These are phyloP conservation scores for Bombus sylvicola DNA, from an alignment of 1,140 invertebrate genomes.

Conservation along the genomic window DNA sequence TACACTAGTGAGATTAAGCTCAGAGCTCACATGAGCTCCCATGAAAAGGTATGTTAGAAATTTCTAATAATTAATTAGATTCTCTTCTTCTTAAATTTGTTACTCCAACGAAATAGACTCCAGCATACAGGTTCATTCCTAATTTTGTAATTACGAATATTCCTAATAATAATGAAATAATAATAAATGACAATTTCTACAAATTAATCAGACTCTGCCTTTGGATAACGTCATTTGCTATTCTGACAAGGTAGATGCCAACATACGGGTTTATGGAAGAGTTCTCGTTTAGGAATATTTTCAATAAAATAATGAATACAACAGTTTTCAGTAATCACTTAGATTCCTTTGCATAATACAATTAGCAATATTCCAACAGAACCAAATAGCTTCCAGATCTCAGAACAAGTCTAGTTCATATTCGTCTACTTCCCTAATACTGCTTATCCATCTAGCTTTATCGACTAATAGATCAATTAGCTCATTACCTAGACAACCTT, in stretches of 20 bases:
- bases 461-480: neutral
- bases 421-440: neutral
- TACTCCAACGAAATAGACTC: too few species aligned
- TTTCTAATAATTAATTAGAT: neutral
- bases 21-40: conserved; percentile 73
- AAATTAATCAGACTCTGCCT: too few species aligned
- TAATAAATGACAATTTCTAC: too few species aligned
- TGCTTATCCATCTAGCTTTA: neutral
- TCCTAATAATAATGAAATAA: too few species aligned
- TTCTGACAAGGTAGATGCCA: too few species aligned
- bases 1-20: conserved; percentile 73
- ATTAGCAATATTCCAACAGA: neutral
- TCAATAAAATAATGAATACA: neutral
- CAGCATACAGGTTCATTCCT: too few species aligned
- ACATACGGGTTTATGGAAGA: neutral
- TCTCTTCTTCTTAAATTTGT: neutral
- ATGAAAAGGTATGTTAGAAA: conserved; percentile 74
- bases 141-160: too few species aligned
- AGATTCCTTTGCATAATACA: neutral
- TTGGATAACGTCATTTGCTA: too few species aligned
- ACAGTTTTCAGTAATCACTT: neutral
- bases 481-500: neutral
- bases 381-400: neutral
- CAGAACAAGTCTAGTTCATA: neutral
- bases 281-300: neutral